Evolutionary conservation across 2,888 invertebrate species (phyloP), one percentile per base, ranked within the genome.

Genomic region (Esperia sulphurella): DNA sequence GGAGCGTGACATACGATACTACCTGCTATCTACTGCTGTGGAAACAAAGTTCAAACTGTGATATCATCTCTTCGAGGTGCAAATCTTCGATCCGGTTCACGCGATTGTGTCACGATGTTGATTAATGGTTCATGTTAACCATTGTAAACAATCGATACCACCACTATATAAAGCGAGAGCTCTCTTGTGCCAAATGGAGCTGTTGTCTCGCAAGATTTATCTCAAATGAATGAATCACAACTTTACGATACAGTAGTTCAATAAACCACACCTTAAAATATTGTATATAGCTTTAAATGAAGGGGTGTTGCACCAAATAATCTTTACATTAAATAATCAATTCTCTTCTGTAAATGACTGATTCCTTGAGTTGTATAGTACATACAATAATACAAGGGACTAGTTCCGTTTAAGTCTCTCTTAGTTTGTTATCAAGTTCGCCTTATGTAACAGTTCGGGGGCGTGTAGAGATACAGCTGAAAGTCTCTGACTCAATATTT

Each of bases 41-140:
- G 51, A 52, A 54, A 37, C 54, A 51, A 56, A 58, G 65, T 59
- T 68, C 61, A 67, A 65, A 12, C 21, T 28, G 31, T 12, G 30
- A 13, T 43, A 54, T 57, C 54, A 52, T 54, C 50, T 55, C 56
- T 53, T 49, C 37, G 40, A 48, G 45, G 45, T 45, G 50, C 43
- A 35, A 50, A 53, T 57, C 57, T 53, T 43, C 56, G 54, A 62
- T 68, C 59, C 60, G 62, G 54, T 57, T 63, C 55, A 53, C 52
- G 54, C 53, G 68, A 65, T 66, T 47, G 53, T 58, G 65, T 62
- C 75, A 77, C 75, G 75, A 62, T 75, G 76, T 78, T 78, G 71
- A 76, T 66, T 62, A 59, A 63, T 77, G 77, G 59, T 67, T 52
- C 49, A 58, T 54, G 51, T 61, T 41, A 50, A 59, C 57, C 57